A percentile compares a stretch with the other conserved stretches of the same genome.
Conservation (phyloP, 2,113 vertebrate genomes). For the Microtus ochrogaster region DNA sequence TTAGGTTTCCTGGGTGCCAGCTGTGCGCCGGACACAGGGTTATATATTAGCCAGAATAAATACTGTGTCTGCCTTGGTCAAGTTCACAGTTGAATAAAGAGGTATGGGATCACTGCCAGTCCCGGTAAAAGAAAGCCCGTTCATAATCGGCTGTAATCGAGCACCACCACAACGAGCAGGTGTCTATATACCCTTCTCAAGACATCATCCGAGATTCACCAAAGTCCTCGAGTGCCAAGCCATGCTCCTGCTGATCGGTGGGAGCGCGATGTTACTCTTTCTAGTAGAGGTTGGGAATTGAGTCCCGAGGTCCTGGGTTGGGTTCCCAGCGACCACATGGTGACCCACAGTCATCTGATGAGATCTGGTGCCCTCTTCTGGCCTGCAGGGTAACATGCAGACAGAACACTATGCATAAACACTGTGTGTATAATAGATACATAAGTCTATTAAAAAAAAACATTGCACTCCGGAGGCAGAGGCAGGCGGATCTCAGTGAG, state of each 20-base stretch:
- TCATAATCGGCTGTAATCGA: background rate
- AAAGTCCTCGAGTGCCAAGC: background rate
- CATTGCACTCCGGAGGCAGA: too few species aligned
- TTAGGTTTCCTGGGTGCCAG: background rate
- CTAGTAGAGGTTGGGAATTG: background rate
- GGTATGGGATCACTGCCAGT: background rate
- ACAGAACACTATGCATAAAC: too few species aligned
- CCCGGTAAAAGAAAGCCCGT: slow-evolving; percentile 1
- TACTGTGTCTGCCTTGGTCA: background rate
- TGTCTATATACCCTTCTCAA: background rate
- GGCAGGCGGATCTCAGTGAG: too few species aligned
- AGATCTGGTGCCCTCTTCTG: too few species aligned
- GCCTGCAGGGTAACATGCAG: too few species aligned
- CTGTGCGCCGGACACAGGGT: background rate
- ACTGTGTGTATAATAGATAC: too few species aligned
- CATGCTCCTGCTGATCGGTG: background rate
- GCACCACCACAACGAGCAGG: background rate
- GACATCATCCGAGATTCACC: background rate
- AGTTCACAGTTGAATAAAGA: slow-evolving; percentile 10
- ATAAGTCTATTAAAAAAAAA: too few species aligned
- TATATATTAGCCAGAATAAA: background rate
- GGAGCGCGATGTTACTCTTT: background rate
- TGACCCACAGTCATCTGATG: too few species aligned
- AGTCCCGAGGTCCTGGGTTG: background rate
- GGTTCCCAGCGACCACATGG: too few species aligned